Base-by-base conservation (phyloP, 2,113 vertebrate species). In the Prietella phreatophila region DNA sequence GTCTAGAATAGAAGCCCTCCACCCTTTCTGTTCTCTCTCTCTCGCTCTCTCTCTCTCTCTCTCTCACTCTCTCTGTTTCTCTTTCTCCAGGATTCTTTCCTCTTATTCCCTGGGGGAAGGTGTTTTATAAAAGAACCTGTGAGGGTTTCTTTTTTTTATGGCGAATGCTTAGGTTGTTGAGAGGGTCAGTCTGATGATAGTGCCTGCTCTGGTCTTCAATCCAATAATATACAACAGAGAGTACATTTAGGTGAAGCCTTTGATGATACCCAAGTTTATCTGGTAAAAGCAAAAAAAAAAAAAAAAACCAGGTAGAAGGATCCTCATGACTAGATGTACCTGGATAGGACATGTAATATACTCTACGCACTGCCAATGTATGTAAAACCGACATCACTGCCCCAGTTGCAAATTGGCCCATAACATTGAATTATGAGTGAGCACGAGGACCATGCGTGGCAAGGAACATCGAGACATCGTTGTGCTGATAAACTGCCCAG, bases 381-480 rank as follows among this genome's bases (percentile, higher is more conserved):
- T 89, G 88, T 87, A 85, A 82, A 83, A 69, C 87, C 84, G 73
- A 91, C 90, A 81, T 91, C 93, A 91, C 92, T 91, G 93, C 91
- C 90, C 90, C 91, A 93, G 85, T 93, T 94, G 94, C 93, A 94
- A 93, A 94, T 94, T 92, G 87, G 88, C 93, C 94, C 94, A 95
- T 96, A 95, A 96, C 91, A 92, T 93, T 96, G 95, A 96, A 95
- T 95, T 95, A 96, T 89, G 93, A 93, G 91, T 93, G 92, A 82
- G 93, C 93, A 94, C 93, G 93, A 95, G 94, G 93, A 93, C 92
- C 88, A 30, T 89, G 94, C 93, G 60, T 87, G 75, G 87, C 82
- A 69, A 75, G 78, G 78, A 85, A 69, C 86, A 56, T 60, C 63
- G 63, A 47, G 69, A 80, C 89, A 94, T 94, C 94, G 92, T 94